Percentiles rank a stretch among this genome's conserved stretches.
Evolutionary conservation across 1,140 invertebrate genomes (phyloP).

Genomic region (Tetramorium alpestre): DNA sequence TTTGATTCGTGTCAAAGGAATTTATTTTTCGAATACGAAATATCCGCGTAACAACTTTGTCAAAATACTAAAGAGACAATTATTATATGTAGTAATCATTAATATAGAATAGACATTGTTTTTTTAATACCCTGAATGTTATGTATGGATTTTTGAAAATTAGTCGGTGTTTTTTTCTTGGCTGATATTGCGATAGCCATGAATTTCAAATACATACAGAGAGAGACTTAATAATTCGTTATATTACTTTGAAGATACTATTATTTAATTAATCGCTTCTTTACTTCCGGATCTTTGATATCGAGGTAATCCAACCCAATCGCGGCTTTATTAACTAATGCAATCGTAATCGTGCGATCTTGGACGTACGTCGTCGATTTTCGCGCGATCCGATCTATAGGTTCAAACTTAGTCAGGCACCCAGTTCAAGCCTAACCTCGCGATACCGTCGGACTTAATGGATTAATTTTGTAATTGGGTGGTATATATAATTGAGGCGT

Average conservation of each 20-base stretch:
- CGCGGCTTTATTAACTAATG: conserved; percentile 45
- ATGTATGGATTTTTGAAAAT: background rate
- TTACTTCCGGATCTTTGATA: background rate
- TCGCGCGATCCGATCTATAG: conserved; percentile 8
- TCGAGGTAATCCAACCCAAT: background rate
- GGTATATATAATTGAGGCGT: conserved; percentile 68
- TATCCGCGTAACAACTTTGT: background rate
- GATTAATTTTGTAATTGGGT: conserved; percentile 80
- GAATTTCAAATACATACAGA: background rate
- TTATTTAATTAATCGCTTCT: conserved; percentile 21
- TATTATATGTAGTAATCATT: background rate
- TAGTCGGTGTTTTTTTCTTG: background rate
- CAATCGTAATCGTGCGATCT: conserved; percentile 36
- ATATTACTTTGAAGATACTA: background rate
- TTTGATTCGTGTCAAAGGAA: background rate
- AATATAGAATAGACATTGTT: background rate
- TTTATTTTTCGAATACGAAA: background rate
- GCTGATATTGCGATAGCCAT: background rate
- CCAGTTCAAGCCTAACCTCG: background rate
- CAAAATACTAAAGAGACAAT: background rate
- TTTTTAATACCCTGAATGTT: background rate
- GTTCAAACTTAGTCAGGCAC: background rate
- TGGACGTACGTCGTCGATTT: conserved; percentile 4
- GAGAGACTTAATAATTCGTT: background rate
- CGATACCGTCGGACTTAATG: conserved; percentile 66